These are phyloP conservation scores for Acipenser oxyrinchus DNA, from an alignment of 2,797 vertebrate genomes.

Conservation along the genomic window DNA sequence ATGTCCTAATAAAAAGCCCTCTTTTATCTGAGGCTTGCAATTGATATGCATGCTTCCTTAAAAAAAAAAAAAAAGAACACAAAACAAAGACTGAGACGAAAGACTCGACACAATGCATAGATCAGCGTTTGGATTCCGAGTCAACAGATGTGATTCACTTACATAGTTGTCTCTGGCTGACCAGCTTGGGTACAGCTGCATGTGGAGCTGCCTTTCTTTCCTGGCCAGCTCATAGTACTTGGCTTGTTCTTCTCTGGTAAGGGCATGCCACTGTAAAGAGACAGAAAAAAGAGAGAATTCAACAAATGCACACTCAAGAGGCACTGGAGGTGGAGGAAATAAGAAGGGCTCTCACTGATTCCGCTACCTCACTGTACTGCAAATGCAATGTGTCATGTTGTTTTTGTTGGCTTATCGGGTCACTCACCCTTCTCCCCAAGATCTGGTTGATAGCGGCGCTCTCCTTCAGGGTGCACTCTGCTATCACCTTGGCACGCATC, in stretches of 20 bases:
- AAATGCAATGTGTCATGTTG: neutral
- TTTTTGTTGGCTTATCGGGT: neutral
- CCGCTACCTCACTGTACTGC: too few relatives aligned
- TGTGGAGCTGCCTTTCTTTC: conserved; percentile 96
- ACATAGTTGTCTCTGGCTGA: conserved; percentile 97
- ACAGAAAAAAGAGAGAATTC: conserved; percentile 8
- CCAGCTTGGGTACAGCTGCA: conserved; percentile 98
- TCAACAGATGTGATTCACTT: conserved; percentile 43
- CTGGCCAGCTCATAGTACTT: conserved; percentile 97
- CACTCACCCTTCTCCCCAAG: conserved; percentile 84
- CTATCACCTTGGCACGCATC: conserved; percentile 96
- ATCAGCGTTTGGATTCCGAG: neutral
- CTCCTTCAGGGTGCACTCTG: conserved; percentile 96
- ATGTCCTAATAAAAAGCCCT: too few relatives aligned
- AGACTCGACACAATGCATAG: too few relatives aligned
- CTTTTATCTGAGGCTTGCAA: too few relatives aligned
- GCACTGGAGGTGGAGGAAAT: too few relatives aligned
- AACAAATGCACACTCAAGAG: neutral
- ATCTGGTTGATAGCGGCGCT: conserved; percentile 98
- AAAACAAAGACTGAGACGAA: too few relatives aligned
- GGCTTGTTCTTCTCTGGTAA: conserved; percentile 94
- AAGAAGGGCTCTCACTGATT: too few relatives aligned
- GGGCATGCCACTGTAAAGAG: conserved; percentile 81
- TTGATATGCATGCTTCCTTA: too few relatives aligned
- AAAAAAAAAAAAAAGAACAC: neutral